Conservation (phyloP, 2,797 vertebrate genomes). For the Microctenopoma steveboyesi region DNA sequence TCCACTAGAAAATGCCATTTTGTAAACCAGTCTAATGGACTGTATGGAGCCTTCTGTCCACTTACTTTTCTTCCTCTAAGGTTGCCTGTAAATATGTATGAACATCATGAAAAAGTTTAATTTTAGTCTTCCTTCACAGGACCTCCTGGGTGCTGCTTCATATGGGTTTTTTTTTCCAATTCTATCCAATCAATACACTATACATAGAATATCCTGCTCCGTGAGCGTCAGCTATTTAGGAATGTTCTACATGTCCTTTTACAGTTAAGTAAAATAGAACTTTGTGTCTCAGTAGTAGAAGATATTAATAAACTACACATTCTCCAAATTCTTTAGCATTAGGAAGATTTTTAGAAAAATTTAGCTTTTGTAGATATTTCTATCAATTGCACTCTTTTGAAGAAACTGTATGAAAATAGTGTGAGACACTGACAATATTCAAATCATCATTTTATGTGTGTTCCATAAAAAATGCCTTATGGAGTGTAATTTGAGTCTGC, state of each 20-base stretch:
- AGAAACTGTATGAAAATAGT: not conserved
- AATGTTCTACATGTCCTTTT: not conserved
- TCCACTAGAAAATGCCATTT: slow-evolving; percentile 24
- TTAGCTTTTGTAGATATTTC: not conserved
- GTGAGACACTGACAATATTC: slow-evolving; percentile 9
- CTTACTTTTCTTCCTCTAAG: too few relatives aligned
- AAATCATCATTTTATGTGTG: slow-evolving; percentile 29
- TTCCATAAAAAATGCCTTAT: not conserved
- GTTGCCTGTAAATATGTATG: too few relatives aligned
- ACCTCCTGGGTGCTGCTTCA: too few relatives aligned
- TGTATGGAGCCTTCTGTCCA: not conserved
- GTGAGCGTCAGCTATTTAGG: not conserved
- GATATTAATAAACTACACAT: slow-evolving; percentile 3
- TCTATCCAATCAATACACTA: not conserved
- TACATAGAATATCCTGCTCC: not conserved
- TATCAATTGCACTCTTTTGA: slow-evolving; percentile 6
- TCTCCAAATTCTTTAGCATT: not conserved
- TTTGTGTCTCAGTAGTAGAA: not conserved
- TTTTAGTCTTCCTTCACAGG: not conserved
- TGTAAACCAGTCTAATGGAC: slow-evolving; percentile 6
- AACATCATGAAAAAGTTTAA: slow-evolving; percentile 2
- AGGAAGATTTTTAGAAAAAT: not conserved
- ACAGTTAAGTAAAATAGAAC: not conserved
- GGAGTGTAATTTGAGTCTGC: slow-evolving; percentile 9
- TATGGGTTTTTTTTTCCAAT: not conserved